phyloP scores from a whole-genome alignment of 2,113 vertebrate species.

The Bagarius yarrelli region DNA sequence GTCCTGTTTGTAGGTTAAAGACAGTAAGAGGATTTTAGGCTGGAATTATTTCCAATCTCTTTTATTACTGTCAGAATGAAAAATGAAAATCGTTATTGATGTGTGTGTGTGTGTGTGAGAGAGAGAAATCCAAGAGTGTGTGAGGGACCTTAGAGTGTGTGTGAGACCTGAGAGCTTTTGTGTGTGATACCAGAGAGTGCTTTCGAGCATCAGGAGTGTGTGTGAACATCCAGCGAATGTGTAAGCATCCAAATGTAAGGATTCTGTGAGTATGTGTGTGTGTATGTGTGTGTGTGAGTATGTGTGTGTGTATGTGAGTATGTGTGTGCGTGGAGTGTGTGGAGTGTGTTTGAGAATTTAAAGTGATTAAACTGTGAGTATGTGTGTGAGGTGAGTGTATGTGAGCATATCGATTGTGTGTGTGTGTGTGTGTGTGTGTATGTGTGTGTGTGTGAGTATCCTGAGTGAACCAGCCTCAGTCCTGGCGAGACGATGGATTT shows the following conservation, averaged over 20 bases:
- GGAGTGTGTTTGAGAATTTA: neutral
- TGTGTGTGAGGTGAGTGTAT: neutral
- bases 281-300: neutral
- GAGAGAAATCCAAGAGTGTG: too few species aligned
- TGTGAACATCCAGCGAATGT: neutral
- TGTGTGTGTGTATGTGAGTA: neutral
- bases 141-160: too few species aligned
- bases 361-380: neutral
- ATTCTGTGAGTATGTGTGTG: neutral
- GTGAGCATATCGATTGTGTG: neutral
- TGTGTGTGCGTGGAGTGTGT: neutral
- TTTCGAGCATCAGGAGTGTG: too few species aligned
- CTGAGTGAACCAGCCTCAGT: neutral
- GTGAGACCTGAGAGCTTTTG: too few species aligned
- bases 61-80: slow-evolving; percentile 48
- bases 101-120: slow-evolving; percentile 27
- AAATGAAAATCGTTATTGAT: slow-evolving; percentile 46
- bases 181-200: too few species aligned
- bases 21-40: slow-evolving; percentile 52
- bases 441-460: neutral
- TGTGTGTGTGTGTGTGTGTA: too few species aligned
- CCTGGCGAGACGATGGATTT: neutral
- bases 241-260: neutral
- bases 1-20: slow-evolving; percentile 43
- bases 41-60: slow-evolving; percentile 50